A percentile compares a stretch with the other conserved stretches of the same genome.
phyloP scores from a whole-genome alignment of 2,888 invertebrate genomes.

The Callyntrura guangdongensis region DNA sequence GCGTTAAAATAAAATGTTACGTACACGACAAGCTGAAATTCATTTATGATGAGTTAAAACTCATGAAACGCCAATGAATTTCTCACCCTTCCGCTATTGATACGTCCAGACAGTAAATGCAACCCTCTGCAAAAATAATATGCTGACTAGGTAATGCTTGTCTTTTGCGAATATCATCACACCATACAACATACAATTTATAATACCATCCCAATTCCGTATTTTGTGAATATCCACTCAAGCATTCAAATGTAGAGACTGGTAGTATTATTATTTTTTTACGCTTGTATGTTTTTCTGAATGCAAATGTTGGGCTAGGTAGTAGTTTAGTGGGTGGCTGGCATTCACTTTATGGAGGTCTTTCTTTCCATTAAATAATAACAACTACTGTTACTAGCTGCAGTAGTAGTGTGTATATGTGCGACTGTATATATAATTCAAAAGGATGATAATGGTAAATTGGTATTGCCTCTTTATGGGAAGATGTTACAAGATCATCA shows the following conservation, averaged over 20 bases:
- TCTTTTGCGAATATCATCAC: neutral
- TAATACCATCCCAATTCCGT: neutral
- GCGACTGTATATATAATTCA: neutral
- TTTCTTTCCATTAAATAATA: slow-evolving; percentile 36
- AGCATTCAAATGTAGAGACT: neutral
- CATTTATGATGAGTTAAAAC: slow-evolving; percentile 45
- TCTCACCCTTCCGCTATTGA: slow-evolving; percentile 63
- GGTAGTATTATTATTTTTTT: slow-evolving; percentile 4
- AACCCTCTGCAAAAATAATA: slow-evolving; percentile 14
- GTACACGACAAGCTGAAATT: neutral
- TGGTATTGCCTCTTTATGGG: slow-evolving; percentile 20
- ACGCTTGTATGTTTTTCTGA: neutral
- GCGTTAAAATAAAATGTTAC: neutral
- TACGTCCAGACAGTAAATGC: neutral
- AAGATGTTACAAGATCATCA: slow-evolving; percentile 41
- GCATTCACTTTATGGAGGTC: slow-evolving; percentile 68
- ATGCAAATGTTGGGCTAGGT: slow-evolving; percentile 65
- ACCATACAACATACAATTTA: neutral
- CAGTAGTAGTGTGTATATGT: neutral
- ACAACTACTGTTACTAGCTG: neutral
- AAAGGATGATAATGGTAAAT: neutral
- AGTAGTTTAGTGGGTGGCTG: slow-evolving; percentile 61
- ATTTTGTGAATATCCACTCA: slow-evolving; percentile 29
- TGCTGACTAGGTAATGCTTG: neutral
- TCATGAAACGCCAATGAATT: slow-evolving; percentile 71